These are phyloP conservation scores for Suillia variegata DNA, from an alignment of 2,888 invertebrate genomes.

Conservation along the genomic window DNA sequence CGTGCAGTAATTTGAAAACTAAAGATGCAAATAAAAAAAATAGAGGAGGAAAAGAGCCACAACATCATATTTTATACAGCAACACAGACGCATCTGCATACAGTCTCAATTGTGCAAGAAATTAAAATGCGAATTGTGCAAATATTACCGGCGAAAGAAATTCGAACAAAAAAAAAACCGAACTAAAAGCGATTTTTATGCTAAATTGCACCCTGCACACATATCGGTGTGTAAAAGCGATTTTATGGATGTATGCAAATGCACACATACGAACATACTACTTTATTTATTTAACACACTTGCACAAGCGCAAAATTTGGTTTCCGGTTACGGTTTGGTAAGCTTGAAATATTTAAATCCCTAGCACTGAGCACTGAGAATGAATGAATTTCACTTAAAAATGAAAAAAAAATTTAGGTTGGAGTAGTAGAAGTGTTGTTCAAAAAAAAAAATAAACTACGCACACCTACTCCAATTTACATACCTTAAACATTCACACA, in stretches of 20 bases:
- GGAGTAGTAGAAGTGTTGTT: background rate
- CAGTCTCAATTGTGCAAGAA: constrained; percentile 10
- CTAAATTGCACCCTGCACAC: constrained; percentile 19
- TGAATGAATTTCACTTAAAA: background rate
- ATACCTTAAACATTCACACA: background rate
- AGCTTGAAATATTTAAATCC: background rate
- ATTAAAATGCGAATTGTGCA: constrained; percentile 21
- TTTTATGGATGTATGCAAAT: background rate
- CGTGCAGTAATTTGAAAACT: constrained; percentile 4
- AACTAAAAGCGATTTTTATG: constrained; percentile 24
- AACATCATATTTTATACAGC: background rate
- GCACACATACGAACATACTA: no score
- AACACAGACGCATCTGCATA: background rate
- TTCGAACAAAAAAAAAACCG: constrained; percentile 8
- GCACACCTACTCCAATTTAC: no score
- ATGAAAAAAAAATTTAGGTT: background rate
- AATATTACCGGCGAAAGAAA: background rate
- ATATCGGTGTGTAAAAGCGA: background rate
- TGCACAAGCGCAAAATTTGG: background rate
- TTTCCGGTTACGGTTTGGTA: background rate
- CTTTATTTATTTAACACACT: background rate
- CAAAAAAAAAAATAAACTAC: no score
- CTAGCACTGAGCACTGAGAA: no score
- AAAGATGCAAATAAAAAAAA: constrained; percentile 21
- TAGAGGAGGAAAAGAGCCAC: background rate